Evolutionary conservation across 2,888 invertebrate species (phyloP), one percentile per base, ranked within the genome.

Genomic region (Sympetrum striolatum): DNA sequence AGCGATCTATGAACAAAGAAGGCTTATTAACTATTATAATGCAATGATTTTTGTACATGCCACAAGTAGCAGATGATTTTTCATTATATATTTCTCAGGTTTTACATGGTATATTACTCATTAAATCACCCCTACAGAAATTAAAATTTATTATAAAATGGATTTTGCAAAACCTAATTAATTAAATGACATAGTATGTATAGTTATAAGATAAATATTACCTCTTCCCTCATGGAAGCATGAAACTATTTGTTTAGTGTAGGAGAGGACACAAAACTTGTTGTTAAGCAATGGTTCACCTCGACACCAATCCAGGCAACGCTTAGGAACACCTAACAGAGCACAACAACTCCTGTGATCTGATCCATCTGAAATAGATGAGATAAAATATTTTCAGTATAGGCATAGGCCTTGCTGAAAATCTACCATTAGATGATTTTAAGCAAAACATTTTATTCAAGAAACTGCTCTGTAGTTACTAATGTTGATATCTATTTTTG

Each of bases 301-400:
- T 60, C 97, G 95, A 93, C 98, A 98, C 95, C 98, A 97, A 93
- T 98, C 97, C 92, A 98, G 94, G 93, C 98, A 98, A 92, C 96
- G 95, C 60, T 97, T 95, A 0, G 98, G 97, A 0, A 98, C 97
- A 81, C 97, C 96, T 94, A 96, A 96, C 35, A 96, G 96, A 0
- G 96, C 96, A 93, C 98, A 98, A 93, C 98, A 98, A 91, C 96
- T 96, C 80, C 98, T 95, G 94, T 98, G 98, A 93, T 98, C 98
- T 92, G 95, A 94, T n/a, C 94, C 95, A 92, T 95, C 95, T 93
- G 92, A n/a, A 91, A 92, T 90, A 82, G 22, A 48, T 48, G 5
- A 81, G 37, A 39, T 35, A n/a, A 37, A 81, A 81, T 18, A 53
- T 18, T 53, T 53, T 18, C 18, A 10, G 44, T 10, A 8, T 8